Conservation (phyloP, 2,888 invertebrate genomes). For the Pediacus dermestoides region DNA sequence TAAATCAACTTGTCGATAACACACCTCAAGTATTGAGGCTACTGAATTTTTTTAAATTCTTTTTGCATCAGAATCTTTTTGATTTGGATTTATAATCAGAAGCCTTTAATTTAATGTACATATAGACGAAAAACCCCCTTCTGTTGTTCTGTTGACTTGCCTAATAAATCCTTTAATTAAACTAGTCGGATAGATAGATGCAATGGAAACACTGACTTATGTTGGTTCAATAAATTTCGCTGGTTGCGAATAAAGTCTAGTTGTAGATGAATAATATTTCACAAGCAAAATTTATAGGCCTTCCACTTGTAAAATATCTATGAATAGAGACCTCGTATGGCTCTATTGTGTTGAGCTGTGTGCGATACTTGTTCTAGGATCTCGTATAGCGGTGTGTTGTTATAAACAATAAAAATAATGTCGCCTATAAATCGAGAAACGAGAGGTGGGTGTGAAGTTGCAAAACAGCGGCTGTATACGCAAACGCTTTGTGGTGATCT, state of each 20-base stretch:
- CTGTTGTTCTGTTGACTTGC: too few species aligned
- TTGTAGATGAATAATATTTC: constrained; percentile 5
- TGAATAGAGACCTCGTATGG: constrained; percentile 8
- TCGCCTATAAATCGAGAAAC: constrained; percentile 33
- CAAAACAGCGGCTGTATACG: constrained; percentile 35
- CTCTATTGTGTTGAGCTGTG: constrained; percentile 19
- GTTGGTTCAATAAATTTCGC: too few species aligned
- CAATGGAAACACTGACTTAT: too few species aligned
- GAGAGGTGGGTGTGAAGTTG: constrained; percentile 41
- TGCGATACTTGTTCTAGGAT: constrained; percentile 24
- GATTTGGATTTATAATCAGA: too few species aligned
- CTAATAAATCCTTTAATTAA: too few species aligned
- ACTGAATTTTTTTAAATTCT: too few species aligned
- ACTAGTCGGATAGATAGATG: too few species aligned
- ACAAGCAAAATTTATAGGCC: constrained; percentile 6
- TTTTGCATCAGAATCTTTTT: too few species aligned
- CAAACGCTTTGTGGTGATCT: constrained; percentile 33
- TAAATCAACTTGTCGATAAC: too few species aligned
- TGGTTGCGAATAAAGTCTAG: constrained; percentile 6
- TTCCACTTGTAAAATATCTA: constrained; percentile 8
- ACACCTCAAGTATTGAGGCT: too few species aligned
- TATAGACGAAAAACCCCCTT: too few species aligned
- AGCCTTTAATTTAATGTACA: too few species aligned
- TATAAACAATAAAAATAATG: constrained; percentile 42
- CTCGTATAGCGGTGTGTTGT: constrained; percentile 31